A percentile compares a stretch with the other conserved stretches of the same genome.
Evolutionary conservation across 2,797 vertebrate genomes (phyloP).

Genomic region (Heteromormyrus szaboi): DNA sequence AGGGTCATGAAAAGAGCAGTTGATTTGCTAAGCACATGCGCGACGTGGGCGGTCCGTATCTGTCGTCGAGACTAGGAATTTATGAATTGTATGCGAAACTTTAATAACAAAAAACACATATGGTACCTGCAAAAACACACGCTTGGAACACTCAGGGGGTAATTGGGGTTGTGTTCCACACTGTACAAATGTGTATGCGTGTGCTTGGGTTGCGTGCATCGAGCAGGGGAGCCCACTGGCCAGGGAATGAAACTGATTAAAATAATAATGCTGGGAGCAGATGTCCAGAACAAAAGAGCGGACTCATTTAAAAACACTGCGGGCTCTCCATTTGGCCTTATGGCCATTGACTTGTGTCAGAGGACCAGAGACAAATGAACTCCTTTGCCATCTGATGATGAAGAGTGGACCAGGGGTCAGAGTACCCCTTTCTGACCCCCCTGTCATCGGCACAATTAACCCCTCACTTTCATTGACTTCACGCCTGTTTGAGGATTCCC

Average conservation of each 20-base stretch:
- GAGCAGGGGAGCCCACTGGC: neutral
- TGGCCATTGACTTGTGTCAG: constrained; percentile 35
- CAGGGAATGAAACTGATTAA: constrained; percentile 37
- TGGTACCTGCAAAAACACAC: neutral
- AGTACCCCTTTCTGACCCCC: constrained; percentile 47
- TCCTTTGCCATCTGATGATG: constrained; percentile 26
- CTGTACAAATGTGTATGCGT: neutral
- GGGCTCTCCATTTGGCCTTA: constrained; percentile 4
- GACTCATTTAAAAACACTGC: constrained; percentile 25
- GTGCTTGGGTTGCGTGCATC: constrained; percentile 17
- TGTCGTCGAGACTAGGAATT: neutral
- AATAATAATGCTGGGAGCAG: constrained; percentile 53
- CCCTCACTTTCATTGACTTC: constrained; percentile 54
- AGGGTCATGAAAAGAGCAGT: constrained; percentile 23
- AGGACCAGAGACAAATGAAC: constrained; percentile 42
- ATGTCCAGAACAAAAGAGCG: constrained; percentile 46
- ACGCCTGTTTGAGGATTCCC: constrained; percentile 38
- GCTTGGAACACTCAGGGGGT: neutral
- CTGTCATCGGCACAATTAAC: constrained; percentile 59
- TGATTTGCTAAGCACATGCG: constrained; percentile 29
- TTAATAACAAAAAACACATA: constrained; percentile 6
- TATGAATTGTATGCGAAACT: neutral
- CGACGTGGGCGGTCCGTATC: constrained; percentile 22
- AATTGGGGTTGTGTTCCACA: neutral
- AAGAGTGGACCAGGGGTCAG: constrained; percentile 46